Evolutionary conservation across 1,140 invertebrate genomes (phyloP), one percentile per base, ranked within the genome.

Genomic region (Globodera rostochiensis): DNA sequence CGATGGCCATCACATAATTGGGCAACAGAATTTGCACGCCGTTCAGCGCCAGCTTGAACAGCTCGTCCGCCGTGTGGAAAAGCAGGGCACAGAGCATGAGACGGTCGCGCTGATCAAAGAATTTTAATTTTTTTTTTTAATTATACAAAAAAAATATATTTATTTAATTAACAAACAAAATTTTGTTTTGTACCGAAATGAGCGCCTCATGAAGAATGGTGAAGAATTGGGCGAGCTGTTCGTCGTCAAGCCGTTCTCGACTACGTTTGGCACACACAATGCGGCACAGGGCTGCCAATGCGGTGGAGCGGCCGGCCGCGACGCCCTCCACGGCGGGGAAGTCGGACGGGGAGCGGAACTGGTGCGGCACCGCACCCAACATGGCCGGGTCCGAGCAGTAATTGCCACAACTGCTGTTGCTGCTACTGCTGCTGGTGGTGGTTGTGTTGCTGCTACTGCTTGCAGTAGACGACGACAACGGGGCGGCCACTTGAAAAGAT

Each of bases 251-350:
- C 88, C 95, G 94, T 91, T 99, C 97, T 53, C 94, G 94, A 19
- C 95, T 96, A 91, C 96, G 96, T 90, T 98, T 97, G 0, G 96
- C 94, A 90, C 96, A 98, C 88, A 99, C 95, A 86, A 99, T 96
- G 86, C 96, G 92, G 91, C 96, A 98, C 6, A 99, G 91, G 7
- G 96, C 94, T 1, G 96, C 97, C 83, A 98, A 92, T 4, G 97
- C 97, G 91, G 98, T 96, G 0, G 97, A 96, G 85, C 95, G 92
- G 4, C 97, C 97, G 84, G 93, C 92, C 53, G 84, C 85, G 4
- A 88, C 50, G 70, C 88, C 87, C 83, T 88, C 88, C 36, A 86
- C 84, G 25, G 67, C 46, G 66, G 86, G 86, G 57, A 76, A 84
- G 15, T 77, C 77, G 50, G 86, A 49, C 47, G 71, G 74, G 15